phyloP scores from a whole-genome alignment of 2,888 invertebrate species.

The Mesopsocus fuscifrons region DNA sequence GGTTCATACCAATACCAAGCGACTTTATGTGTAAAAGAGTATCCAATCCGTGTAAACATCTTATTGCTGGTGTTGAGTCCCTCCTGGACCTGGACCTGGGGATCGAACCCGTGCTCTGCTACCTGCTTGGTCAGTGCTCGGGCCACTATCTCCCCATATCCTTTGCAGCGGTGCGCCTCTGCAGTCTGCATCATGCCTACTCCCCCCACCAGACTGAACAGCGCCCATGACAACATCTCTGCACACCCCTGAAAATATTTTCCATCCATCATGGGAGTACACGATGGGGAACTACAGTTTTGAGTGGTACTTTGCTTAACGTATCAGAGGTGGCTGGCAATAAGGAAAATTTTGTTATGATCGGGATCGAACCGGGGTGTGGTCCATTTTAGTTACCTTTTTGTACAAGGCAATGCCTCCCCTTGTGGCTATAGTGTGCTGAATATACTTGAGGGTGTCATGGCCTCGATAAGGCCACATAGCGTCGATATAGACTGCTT shows the following conservation, averaged over 20 bases:
- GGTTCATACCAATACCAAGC: too few relatives aligned
- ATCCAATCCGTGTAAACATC: neutral
- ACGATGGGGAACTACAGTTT: too few relatives aligned
- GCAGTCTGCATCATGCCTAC: neutral
- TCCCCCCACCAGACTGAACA: neutral
- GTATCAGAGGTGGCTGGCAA: too few relatives aligned
- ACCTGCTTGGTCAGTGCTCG: conserved; percentile 1
- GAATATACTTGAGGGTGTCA: neutral
- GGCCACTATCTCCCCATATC: neutral
- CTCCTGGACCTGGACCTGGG: neutral
- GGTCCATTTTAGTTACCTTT: too few relatives aligned
- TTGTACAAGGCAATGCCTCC: neutral
- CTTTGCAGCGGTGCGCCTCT: neutral
- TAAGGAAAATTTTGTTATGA: too few relatives aligned
- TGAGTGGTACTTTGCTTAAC: too few relatives aligned
- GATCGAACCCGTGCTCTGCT: neutral
- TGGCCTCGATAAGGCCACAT: neutral
- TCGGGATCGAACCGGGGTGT: too few relatives aligned
- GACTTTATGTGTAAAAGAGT: neutral
- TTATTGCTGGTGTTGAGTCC: neutral
- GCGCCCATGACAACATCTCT: neutral
- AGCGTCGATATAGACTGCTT: neutral
- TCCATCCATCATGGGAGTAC: too few relatives aligned
- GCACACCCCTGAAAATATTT: too few relatives aligned
- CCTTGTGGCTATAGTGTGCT: neutral